These are phyloP conservation scores for Brachystomella parvula DNA, from an alignment of 1,140 invertebrate genomes.

Conservation along the genomic window DNA sequence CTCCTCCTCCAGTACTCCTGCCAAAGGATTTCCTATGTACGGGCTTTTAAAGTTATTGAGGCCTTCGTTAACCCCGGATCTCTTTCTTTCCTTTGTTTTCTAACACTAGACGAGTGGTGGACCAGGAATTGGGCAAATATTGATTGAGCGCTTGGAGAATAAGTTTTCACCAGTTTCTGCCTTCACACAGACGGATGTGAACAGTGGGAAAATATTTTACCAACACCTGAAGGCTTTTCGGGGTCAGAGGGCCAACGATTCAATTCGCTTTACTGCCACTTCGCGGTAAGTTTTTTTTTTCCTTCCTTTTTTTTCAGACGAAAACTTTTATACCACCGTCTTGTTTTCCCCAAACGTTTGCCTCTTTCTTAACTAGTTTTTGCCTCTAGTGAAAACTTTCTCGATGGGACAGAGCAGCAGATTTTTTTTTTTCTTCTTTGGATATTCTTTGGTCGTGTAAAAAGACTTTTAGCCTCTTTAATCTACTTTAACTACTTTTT, in stretches of 20 bases:
- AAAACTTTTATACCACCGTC: background rate
- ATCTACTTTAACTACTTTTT: constrained; percentile 8
- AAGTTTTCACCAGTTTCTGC: constrained; percentile 26
- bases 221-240: constrained; percentile 30
- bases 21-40: no score
- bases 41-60: no score
- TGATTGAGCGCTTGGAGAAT: constrained; percentile 31
- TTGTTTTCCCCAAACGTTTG: background rate
- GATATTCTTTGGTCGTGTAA: background rate
- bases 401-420: background rate
- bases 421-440: background rate
- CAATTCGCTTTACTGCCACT: constrained; percentile 25
- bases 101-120: constrained; percentile 23
- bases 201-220: constrained; percentile 37
- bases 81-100: no score
- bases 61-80: no score
- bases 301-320: background rate
- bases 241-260: constrained; percentile 30
- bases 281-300: constrained; percentile 25
- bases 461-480: background rate
- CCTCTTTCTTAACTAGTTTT: background rate
- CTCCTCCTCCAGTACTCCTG: no score
- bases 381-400: constrained; percentile 4
- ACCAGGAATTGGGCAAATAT: constrained; percentile 32
- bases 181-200: constrained; percentile 37